Percentiles rank a stretch among this genome's conserved stretches.
phyloP scores from a whole-genome alignment of 92 coral and sea anemone genomes.

The Porites divaricata region DNA sequence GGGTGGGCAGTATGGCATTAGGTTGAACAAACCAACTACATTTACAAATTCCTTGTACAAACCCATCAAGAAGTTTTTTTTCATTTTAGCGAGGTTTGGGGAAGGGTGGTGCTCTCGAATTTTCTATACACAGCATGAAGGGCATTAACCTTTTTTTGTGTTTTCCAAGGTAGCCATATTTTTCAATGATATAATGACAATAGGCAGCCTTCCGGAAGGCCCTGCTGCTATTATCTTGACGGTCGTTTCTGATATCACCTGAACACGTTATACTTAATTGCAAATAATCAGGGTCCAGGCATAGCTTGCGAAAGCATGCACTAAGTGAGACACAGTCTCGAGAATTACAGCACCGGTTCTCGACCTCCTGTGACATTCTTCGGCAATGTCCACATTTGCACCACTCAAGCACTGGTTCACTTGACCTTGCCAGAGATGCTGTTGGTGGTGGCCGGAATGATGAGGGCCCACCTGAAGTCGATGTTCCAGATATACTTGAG shows the following conservation, averaged over 20 bases:
- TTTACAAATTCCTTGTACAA: no score
- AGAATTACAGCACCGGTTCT: slow-evolving; percentile 56
- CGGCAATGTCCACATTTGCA: slow-evolving; percentile 58
- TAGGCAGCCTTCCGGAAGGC: slow-evolving; percentile 38
- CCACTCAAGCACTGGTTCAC: slow-evolving; percentile 51
- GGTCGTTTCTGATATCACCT: slow-evolving; percentile 41
- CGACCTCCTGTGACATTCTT: slow-evolving; percentile 46
- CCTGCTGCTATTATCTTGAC: slow-evolving; percentile 22
- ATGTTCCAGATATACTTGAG: not conserved
- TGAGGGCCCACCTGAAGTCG: not conserved
- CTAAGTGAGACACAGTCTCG: slow-evolving; percentile 43
- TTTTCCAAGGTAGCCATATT: slow-evolving; percentile 38
- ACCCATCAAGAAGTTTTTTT: no score
- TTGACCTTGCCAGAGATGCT: slow-evolving; percentile 9
- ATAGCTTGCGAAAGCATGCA: slow-evolving; percentile 36
- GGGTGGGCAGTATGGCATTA: no score
- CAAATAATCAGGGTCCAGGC: slow-evolving; percentile 47
- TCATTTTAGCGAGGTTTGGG: not conserved
- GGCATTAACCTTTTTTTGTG: slow-evolving; percentile 16
- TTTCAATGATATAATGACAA: slow-evolving; percentile 21
- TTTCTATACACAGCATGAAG: slow-evolving; percentile 11
- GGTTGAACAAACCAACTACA: no score
- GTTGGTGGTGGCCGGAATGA: slow-evolving; percentile 5
- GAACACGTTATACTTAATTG: slow-evolving; percentile 35
- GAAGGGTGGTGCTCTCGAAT: not conserved